Evolutionary conservation across 2,113 vertebrate genomes (phyloP).

Genomic region (Pterocles orientalis): DNA sequence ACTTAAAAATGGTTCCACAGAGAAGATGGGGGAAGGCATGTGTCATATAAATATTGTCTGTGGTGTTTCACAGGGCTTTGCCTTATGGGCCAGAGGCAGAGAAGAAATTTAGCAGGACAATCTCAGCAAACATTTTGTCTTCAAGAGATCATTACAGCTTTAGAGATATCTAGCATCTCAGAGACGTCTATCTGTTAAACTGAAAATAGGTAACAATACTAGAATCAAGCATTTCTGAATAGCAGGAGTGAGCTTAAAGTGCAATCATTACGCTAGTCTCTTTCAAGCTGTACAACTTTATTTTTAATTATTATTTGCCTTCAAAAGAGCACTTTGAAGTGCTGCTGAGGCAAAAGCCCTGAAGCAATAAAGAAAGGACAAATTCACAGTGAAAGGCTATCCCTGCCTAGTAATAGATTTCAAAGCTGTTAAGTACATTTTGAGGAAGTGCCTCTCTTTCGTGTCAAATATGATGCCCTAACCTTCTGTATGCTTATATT

Average conservation of each 20-base stretch:
- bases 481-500: background rate
- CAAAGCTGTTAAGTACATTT: slow-evolving; percentile 21
- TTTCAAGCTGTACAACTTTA: slow-evolving; percentile 2
- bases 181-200: background rate
- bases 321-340: slow-evolving; percentile 32
- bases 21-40: background rate
- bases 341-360: slow-evolving; percentile 21
- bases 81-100: background rate
- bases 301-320: slow-evolving; percentile 55
- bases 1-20: background rate
- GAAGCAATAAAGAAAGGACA: background rate
- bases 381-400: slow-evolving; percentile 4
- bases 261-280: background rate
- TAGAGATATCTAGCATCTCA: background rate
- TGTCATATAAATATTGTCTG: background rate
- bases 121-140: background rate
- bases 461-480: slow-evolving; percentile 8
- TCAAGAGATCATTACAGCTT: background rate
- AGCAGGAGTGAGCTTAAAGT: background rate
- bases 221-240: slow-evolving; percentile 1
- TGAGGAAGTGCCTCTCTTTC: slow-evolving; percentile 18
- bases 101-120: background rate
- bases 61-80: background rate
- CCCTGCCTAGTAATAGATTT: slow-evolving; percentile 26
- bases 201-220: slow-evolving; percentile 4